Base-by-base conservation (phyloP, 2,888 invertebrate genomes). In the Pemphredon lugubris region DNA sequence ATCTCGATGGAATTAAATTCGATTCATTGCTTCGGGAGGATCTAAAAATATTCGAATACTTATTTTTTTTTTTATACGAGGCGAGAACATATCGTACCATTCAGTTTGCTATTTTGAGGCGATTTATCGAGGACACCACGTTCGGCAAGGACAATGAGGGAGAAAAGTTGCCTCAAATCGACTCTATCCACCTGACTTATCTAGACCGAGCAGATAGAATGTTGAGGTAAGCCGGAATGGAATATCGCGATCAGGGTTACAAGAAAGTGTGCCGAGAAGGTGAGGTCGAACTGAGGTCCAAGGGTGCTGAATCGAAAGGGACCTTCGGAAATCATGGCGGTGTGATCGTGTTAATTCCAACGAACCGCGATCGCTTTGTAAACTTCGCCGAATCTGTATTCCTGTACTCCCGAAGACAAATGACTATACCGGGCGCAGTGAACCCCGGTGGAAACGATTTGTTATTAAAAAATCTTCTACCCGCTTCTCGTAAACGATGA, bases 191-290 rank as follows among this genome's bases (percentile, higher is more conserved):
- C 44, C 57, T 59, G 65, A 45, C 64, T 73, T 76, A 79, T 82
- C 81, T 83, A 80, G 75, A 74, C 60, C 77, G 79, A 73, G 61
- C 78, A 76, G 80, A 83, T 84, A 77, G 81, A 83, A 84, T 80
- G 80, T 84, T 83, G 81, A 86, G 84, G 84, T 81, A 76, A 85
- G 71, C 81, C 54, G 82, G 79, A 84, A 84, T 81, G 78, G 79
- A 80, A 85, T 84, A 84, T 84, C 73, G 75, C 77, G 83, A 79
- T 73, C 86, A 86, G 83, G 84, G 84, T 81, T 85, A 79, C 61
- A 42, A 60, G 55, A 70, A 79, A 79, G 61, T 70, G 50, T 64
- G 60, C 26, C 58, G 54, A 74, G 67, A 60, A 74, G 42, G 14
- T 53, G 59, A 71, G 63, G 60, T 70, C 60, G 42, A 16, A 23